Evolutionary conservation across 2,888 invertebrate species (phyloP).

Genomic region (Drosophila kanekoi): DNA sequence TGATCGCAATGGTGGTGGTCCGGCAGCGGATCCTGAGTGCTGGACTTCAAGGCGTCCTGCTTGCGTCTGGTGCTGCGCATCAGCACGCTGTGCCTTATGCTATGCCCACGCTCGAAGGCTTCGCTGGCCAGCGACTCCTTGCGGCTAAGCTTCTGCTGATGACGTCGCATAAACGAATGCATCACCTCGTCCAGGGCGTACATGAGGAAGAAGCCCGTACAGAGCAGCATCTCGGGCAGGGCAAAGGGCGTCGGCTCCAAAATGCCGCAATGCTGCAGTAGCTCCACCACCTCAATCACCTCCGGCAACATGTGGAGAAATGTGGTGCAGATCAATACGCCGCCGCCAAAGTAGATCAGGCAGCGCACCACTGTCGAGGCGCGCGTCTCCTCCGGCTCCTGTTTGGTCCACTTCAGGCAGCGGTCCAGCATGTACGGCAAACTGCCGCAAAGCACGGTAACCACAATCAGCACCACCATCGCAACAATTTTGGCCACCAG

Average conservation of each 20-base stretch:
- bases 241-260: conserved; percentile 87
- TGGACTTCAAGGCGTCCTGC: background rate
- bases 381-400: conserved; percentile 77
- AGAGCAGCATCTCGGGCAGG: conserved; percentile 90
- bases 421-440: conserved; percentile 90
- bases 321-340: conserved; percentile 92
- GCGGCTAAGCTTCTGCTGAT: conserved; percentile 83
- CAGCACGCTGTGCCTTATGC: conserved; percentile 80
- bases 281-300: conserved; percentile 89
- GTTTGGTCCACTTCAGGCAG: conserved; percentile 87
- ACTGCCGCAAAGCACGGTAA: conserved; percentile 91
- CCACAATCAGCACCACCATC: conserved; percentile 91
- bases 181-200: conserved; percentile 93
- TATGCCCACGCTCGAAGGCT: conserved; percentile 83
- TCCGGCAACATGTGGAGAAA: conserved; percentile 93
- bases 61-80: conserved; percentile 34
- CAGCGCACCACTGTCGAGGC: conserved; percentile 86
- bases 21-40: background rate
- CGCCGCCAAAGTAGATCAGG: conserved; percentile 93
- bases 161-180: conserved; percentile 88
- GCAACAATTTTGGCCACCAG: conserved; percentile 90
- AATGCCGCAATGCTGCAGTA: conserved; percentile 85
- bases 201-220: conserved; percentile 91
- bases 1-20: background rate
- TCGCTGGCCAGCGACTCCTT: conserved; percentile 73